Base-by-base conservation (phyloP, 1,140 invertebrate genomes). In the Drosophila nebulosa region DNA sequence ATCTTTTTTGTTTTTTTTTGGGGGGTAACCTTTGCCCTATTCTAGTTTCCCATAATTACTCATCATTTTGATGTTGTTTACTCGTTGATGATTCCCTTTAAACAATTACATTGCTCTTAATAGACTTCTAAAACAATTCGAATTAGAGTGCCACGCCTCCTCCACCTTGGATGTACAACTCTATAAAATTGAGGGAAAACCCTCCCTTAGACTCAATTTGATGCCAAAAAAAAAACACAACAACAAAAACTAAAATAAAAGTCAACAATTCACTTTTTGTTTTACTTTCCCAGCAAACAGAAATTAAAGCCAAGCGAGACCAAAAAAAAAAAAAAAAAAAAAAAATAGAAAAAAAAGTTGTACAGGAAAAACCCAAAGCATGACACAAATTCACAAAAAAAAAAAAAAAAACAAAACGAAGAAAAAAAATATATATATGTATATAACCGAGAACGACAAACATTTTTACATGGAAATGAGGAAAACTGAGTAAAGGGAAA, bases 361-460 rank as follows among this genome's bases (percentile, higher is more conserved):
- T 39, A 66, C 69, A 73, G 78, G 77, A 85, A 83, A 83, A 79
- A 62, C 61, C 72, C 63, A 55, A 74, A 64, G 78, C 69, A 78
- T 86, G 81, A 86, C 81, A 86, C 81, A 86, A 86, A 81, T 86
- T 86, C 56, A 81, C 59, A 74, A 57, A 57, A 76, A 77, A 79
- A 79, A 24, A 51, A 36, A 64, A 65, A 76, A 60, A 64, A 64
- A 75, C 59, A n/a, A n/a, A n/a, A n/a, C n/a, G n/a, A n/a, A n/a
- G n/a, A 68, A 56, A 69, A 76, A 74, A 65, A 53, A 27, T 12
- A 24, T n/a, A 18, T 10, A 16, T 14, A 39, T 9, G 18, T 7
- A 21, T 16, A 21, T 21, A 46, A 21, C 18, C 39, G 39, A 46
- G 16, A 46, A 46, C 39, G 39, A 46, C 39, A 46, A 46, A 46